Percentiles rank a stretch among this genome's conserved stretches.
Conservation (phyloP, 2,888 invertebrate genomes). For the Lacanobia wlatinum region DNA sequence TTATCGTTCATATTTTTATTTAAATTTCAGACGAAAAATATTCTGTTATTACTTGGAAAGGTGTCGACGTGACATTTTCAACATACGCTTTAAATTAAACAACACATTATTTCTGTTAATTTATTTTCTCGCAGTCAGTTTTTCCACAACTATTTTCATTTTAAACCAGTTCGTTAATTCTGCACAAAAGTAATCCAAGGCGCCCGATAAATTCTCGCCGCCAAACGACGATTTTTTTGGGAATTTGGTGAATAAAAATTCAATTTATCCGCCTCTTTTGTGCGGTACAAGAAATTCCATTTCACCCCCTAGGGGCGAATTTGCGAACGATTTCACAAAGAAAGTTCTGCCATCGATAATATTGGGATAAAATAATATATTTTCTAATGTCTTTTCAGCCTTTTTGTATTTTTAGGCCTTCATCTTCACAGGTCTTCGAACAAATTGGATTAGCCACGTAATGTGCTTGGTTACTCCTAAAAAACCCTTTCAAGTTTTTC, state of each 20-base stretch:
- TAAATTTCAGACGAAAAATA: background rate
- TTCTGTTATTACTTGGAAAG: background rate
- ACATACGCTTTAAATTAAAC: background rate
- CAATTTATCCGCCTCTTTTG: constrained; percentile 64
- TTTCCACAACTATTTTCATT: constrained; percentile 9
- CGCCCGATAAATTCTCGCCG: constrained; percentile 42
- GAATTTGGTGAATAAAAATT: constrained; percentile 53
- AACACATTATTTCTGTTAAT: background rate
- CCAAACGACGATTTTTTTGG: constrained; percentile 27
- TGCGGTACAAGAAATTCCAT: constrained; percentile 50
- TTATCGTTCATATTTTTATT: background rate
- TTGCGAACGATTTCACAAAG: constrained; percentile 64
- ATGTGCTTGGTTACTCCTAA: constrained; percentile 40
- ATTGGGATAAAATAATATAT: constrained; percentile 57
- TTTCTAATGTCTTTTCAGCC: constrained; percentile 45
- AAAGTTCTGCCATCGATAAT: constrained; percentile 62
- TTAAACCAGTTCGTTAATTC: constrained; percentile 50
- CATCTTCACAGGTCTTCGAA: constrained; percentile 45
- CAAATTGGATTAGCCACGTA: constrained; percentile 52
- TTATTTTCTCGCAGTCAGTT: background rate
- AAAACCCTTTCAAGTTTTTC: constrained; percentile 32
- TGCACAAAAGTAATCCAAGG: constrained; percentile 31
- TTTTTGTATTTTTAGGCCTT: constrained; percentile 48
- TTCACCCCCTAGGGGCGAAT: constrained; percentile 56
- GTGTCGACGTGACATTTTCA: background rate